Base-by-base conservation (phyloP, 1,140 invertebrate genomes). In the Mercenaria mercenaria region DNA sequence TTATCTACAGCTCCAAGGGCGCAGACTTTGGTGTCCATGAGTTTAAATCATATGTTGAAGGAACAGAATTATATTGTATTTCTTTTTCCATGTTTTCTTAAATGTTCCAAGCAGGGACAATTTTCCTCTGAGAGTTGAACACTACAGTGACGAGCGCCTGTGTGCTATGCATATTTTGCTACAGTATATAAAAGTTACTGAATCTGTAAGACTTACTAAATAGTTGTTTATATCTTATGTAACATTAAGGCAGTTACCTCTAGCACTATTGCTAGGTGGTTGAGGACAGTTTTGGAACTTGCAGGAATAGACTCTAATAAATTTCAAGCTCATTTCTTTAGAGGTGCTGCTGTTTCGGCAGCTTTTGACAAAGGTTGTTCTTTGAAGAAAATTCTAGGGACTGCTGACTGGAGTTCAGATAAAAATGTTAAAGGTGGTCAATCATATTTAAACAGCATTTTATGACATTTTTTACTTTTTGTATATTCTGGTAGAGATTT, bases 291-390 rank as follows among this genome's bases (percentile, higher is more conserved):
- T n/a, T n/a, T n/a, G n/a, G n/a, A n/a, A n/a, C n/a, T n/a, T n/a
- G n/a, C n/a, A n/a, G 18, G 80, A 37, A n/a, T 29, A 64, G 32
- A 47, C 37, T 39, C 37, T 64, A 37, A 29, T 61, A 52, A 37
- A 11, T 82, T 82, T 43, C 34, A 82, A 26, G 4, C 37, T 39
- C 56, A 82, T 82, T 26, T 18, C 39, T 82, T 64, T 29, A 82
- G 59, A 34, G 6, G 20, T n/a, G 76, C 72, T 43, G 34, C 72
- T 13, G 72, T 76, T 29, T 76, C 43, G 41, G 47, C 80, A 20
- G 80, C 80, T 43, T 82, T 59, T 59, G n/a, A 11, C 13, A 61
- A 82, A 3, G 76, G 43, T 10, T 82, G 80, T 82, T 82, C 80
- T 41, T 23, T 39, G 3, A 61, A 61, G 15, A 47, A 15, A 64